Percentiles rank a stretch among this genome's conserved stretches.
Conservation (phyloP, 1,140 invertebrate species). For the Conus betulinus region DNA sequence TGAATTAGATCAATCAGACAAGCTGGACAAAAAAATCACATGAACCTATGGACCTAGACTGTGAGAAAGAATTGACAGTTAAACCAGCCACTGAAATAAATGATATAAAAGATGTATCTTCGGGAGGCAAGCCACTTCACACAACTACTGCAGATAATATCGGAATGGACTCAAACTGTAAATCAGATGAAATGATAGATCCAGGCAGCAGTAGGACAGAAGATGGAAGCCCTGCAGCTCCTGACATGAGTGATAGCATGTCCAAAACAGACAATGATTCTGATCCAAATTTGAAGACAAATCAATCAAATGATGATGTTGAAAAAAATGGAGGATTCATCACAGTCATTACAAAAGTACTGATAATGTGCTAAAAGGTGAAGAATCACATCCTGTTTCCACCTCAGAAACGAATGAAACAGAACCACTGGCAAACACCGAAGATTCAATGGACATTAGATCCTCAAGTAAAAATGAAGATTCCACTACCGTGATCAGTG, state of each 20-base stretch:
- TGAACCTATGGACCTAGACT: neutral
- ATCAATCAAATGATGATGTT: neutral
- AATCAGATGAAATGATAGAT: too few relatives aligned
- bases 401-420: neutral
- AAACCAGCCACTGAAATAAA: neutral
- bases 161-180: too few relatives aligned
- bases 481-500: neutral
- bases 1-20: neutral
- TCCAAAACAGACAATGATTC: neutral
- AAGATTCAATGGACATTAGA: neutral
- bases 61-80: neutral
- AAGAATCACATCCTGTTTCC: neutral
- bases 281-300: neutral
- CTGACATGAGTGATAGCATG: neutral
- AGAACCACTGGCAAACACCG: neutral
- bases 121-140: neutral
- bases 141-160: neutral
- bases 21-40: neutral
- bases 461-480: neutral
- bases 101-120: neutral
- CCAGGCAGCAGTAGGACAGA: too few relatives aligned
- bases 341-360: neutral
- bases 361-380: neutral
- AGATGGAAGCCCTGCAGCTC: too few relatives aligned
- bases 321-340: too few relatives aligned